Conservation (phyloP, 2,113 vertebrate species). For the Colossoma macropomum region DNA sequence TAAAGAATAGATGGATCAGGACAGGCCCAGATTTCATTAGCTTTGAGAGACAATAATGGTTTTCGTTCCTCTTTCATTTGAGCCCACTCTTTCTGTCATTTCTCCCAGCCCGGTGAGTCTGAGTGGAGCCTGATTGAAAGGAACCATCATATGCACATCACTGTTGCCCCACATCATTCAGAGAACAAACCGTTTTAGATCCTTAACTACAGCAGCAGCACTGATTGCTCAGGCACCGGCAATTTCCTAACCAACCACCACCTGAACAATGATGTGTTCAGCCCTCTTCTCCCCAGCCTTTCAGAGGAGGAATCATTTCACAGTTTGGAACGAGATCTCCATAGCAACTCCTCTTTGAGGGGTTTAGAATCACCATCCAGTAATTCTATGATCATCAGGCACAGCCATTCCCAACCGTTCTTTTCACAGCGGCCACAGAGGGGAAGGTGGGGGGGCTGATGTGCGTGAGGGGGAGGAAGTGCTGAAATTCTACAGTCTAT, state of each 20-base stretch:
- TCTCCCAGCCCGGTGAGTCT: slow-evolving; percentile 68
- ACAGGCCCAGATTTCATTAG: slow-evolving; percentile 64
- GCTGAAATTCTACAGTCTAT: slow-evolving; percentile 99
- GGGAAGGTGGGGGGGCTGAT: slow-evolving; percentile 78
- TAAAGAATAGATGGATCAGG: slow-evolving; percentile 58
- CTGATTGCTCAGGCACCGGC: slow-evolving; percentile 99
- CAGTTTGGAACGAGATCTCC: slow-evolving; percentile 99
- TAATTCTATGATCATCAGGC: slow-evolving; percentile 99
- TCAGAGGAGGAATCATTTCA: slow-evolving; percentile 99
- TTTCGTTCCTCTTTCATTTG: slow-evolving; percentile 74
- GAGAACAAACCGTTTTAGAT: slow-evolving; percentile 99
- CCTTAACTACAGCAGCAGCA: slow-evolving; percentile 98
- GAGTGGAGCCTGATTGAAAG: slow-evolving; percentile 89
- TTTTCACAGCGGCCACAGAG: slow-evolving; percentile 99
- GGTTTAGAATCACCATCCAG: slow-evolving; percentile 99
- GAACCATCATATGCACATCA: slow-evolving; percentile 90
- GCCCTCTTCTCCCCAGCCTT: slow-evolving; percentile 99
- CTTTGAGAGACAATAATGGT: slow-evolving; percentile 71
- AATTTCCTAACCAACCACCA: slow-evolving; percentile 99
- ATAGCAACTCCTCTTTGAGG: slow-evolving; percentile 99
- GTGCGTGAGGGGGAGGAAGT: slow-evolving; percentile 80
- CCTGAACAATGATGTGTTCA: slow-evolving; percentile 99
- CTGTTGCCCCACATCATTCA: slow-evolving; percentile 99
- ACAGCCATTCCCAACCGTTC: slow-evolving; percentile 99
- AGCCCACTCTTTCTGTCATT: slow-evolving; percentile 68